Evolutionary conservation across 2,797 vertebrate genomes (phyloP).

Genomic region (Muraenolepis orangiensis): DNA sequence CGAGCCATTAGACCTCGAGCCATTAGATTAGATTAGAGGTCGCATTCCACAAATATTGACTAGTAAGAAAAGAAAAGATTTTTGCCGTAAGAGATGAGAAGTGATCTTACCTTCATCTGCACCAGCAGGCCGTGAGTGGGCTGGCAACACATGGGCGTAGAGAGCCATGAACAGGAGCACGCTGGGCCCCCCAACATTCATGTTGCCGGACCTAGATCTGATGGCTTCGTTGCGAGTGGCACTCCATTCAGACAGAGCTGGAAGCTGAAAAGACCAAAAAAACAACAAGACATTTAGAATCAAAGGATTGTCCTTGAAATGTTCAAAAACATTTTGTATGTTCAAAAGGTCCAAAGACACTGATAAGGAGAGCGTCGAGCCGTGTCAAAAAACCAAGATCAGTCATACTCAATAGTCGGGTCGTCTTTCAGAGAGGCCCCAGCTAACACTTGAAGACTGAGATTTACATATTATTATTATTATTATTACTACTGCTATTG

Average conservation of each 20-base stretch:
- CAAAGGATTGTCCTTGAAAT: neutral
- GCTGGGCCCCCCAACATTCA: slow-evolving; percentile 71
- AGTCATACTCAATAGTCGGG: too few species aligned
- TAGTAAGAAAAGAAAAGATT: neutral
- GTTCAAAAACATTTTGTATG: slow-evolving; percentile 36
- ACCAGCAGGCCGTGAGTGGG: slow-evolving; percentile 59
- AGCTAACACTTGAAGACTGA: too few species aligned
- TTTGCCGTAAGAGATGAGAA: slow-evolving; percentile 5
- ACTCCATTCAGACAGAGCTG: slow-evolving; percentile 68
- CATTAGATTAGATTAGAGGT: neutral
- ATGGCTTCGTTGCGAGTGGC: slow-evolving; percentile 56
- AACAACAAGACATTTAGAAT: neutral
- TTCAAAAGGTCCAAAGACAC: slow-evolving; percentile 28
- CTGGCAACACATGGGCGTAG: slow-evolving; percentile 58
- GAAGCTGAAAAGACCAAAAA: slow-evolving; percentile 30
- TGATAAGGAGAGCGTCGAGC: slow-evolving; percentile 42
- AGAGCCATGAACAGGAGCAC: slow-evolving; percentile 68
- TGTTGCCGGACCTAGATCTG: slow-evolving; percentile 70
- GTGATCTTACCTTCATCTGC: slow-evolving; percentile 69
- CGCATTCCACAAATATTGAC: neutral
- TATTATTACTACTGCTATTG: neutral
- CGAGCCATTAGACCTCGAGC: neutral
- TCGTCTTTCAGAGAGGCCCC: too few species aligned
- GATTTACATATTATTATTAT: too few species aligned
- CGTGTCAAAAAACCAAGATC: neutral